phyloP scores from a whole-genome alignment of 2,113 vertebrate species.

The Rhea americana region DNA sequence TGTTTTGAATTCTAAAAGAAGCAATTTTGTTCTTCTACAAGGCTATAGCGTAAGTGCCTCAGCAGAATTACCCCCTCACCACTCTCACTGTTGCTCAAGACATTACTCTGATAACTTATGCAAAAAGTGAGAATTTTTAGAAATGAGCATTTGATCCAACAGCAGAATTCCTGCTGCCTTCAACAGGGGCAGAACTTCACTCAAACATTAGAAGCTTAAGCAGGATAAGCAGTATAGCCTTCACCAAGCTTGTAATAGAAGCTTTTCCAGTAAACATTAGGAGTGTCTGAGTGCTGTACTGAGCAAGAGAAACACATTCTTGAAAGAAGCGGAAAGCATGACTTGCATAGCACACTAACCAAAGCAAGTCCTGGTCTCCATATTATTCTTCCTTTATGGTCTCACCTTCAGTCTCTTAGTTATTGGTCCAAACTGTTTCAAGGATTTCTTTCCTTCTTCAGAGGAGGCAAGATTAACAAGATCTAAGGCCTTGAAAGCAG shows the following conservation, averaged over 20 bases:
- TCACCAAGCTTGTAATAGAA: not conserved
- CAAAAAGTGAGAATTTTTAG: not conserved
- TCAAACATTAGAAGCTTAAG: not conserved
- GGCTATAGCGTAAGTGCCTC: not conserved
- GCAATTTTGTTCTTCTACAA: not conserved
- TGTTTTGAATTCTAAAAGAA: not conserved
- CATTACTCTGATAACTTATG: not conserved
- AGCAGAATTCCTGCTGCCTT: not conserved
- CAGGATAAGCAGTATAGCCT: fast-evolving
- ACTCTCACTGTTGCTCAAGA: not conserved
- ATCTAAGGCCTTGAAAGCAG: not conserved
- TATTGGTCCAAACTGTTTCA: not conserved
- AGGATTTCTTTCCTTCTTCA: not conserved
- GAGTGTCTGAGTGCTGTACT: not conserved
- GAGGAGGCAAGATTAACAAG: not conserved
- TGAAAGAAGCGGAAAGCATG: not conserved
- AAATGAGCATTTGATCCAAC: not conserved
- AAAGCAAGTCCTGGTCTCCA: not conserved
- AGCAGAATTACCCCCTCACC: not conserved
- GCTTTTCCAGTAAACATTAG: not conserved
- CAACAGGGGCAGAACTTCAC: not conserved
- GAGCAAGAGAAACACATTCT: not conserved
- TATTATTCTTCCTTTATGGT: not conserved
- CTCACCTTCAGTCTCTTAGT: not conserved
- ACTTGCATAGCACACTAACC: not conserved